Conservation (phyloP, 2,888 invertebrate genomes). For the Drosophila koepferae region DNA sequence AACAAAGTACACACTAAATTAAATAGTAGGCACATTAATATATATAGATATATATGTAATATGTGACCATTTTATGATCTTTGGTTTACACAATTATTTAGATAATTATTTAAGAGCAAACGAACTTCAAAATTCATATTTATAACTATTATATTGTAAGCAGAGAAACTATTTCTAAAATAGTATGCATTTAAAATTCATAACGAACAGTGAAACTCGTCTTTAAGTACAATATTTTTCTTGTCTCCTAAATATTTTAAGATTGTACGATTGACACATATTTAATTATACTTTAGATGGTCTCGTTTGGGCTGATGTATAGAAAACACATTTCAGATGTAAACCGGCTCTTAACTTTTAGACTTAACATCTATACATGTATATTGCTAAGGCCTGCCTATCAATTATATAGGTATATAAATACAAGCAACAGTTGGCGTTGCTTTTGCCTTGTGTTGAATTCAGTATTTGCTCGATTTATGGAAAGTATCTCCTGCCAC, state of each 20-base stretch:
- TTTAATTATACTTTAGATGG: background rate
- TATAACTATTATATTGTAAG: conserved; percentile 12
- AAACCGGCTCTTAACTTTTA: conserved; percentile 13
- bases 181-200: conserved; percentile 24
- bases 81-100: conserved; percentile 11
- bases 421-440: conserved; percentile 22
- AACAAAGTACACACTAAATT: conserved; percentile 14
- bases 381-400: conserved; percentile 10
- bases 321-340: conserved; percentile 12
- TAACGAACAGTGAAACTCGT: conserved; percentile 6
- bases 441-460: conserved; percentile 26
- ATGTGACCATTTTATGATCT: conserved; percentile 32
- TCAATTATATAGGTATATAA: conserved; percentile 8
- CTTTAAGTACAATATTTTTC: conserved; percentile 10
- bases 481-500: conserved; percentile 7
- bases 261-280: conserved; percentile 2
- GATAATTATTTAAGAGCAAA: conserved; percentile 20
- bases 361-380: background rate
- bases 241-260: background rate
- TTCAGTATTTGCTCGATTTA: conserved; percentile 7
- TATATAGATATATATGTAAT: conserved; percentile 7
- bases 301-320: background rate
- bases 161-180: conserved; percentile 15
- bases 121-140: conserved; percentile 15
- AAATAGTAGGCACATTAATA: conserved; percentile 23